These are phyloP conservation scores for Melanocharis versteri DNA, from an alignment of 2,113 vertebrate species.

Conservation along the genomic window DNA sequence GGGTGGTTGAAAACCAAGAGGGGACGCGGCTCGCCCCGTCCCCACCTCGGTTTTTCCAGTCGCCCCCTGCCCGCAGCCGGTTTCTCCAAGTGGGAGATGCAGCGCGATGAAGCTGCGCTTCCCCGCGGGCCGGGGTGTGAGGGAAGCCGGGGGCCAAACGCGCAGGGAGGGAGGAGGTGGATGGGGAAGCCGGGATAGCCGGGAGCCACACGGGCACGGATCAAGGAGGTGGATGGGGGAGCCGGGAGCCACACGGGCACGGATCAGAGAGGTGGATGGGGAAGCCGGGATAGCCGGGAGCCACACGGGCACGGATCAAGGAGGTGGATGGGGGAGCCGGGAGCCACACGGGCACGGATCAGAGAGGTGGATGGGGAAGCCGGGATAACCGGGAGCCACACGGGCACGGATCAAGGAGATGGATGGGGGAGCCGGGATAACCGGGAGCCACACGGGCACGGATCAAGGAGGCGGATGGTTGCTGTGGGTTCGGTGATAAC, in stretches of 20 bases:
- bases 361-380: neutral
- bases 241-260: neutral
- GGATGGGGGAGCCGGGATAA: neutral
- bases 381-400: too few species aligned
- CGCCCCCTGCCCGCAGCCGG: neutral
- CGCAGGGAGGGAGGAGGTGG: neutral
- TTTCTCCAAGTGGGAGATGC: fast-evolving
- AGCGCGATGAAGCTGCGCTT: fast-evolving
- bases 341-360: too few species aligned
- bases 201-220: fast-evolving
- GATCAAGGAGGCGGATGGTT: neutral
- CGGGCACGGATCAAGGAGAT: too few species aligned
- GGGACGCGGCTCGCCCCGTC: neutral
- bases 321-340: neutral
- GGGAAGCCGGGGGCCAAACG: neutral
- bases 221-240: neutral
- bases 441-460: fast-evolving
- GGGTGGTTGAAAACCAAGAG: neutral
- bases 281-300: neutral
- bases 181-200: neutral
- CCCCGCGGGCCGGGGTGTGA: neutral
- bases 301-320: fast-evolving
- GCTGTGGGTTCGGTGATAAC: neutral
- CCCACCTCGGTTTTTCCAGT: fast-evolving
- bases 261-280: neutral